Evolutionary conservation across 2,113 vertebrate genomes (phyloP), one percentile per base, ranked within the genome.

Genomic region (Chamaetylas fuelleborni): DNA sequence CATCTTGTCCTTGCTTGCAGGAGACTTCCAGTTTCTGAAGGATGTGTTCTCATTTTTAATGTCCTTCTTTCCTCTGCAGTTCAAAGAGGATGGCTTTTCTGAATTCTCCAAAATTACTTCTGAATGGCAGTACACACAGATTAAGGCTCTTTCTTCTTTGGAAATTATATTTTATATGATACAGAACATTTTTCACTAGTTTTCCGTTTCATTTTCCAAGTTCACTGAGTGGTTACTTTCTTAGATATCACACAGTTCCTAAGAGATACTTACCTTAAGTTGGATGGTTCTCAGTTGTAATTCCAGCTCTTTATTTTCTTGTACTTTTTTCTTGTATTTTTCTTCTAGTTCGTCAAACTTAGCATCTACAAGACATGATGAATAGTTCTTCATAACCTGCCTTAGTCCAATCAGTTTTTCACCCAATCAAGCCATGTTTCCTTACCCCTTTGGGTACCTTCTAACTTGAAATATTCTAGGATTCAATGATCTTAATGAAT

Each of bases 291-390:
- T 99, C 42, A 99, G 82, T 82, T 99, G 99, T 57, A 97, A 95
- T 87, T 99, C 99, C 19, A 99, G 93, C 57, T 95, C 98, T 96
- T 98, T 99, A 60, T 98, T 98, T 95, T 99, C 98, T 96, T 99
- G 98, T 83, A 98, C 97, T 95, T 99, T 98, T 93, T 98, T 98
- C 92, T 94, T 98, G 80, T 98, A 99, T 97, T 99, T 99, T 96
- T 98, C 98, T 96, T 99, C 98, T 65, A 99, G 88, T 42, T 99
- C 98, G 67, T 98, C 98, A 69, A 98, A 96, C 84, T 96, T 98
- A 26, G 97, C 97, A 96, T 98, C 99, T 99, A 94, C 67, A 96
- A 90, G 14, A 90, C 42, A 96, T 6, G 28, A 67, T 12, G 19
- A 85, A 91, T 19, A 71, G 5, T 50, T 40, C 14, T 57, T 76